phyloP scores from a whole-genome alignment of 1,140 invertebrate species.

The Chrysopa pallens region DNA sequence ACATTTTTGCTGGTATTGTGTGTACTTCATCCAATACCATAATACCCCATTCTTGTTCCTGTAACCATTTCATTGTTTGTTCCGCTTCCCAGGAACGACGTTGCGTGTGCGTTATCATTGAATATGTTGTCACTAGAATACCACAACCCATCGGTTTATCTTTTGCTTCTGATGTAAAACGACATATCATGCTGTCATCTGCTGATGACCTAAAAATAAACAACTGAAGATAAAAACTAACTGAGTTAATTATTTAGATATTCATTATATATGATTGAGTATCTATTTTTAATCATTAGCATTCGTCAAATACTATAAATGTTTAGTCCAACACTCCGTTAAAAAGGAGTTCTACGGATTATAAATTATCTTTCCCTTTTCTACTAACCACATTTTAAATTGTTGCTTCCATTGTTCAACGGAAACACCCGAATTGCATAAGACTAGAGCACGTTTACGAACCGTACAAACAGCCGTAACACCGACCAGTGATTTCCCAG shows the following conservation, averaged over 20 bases:
- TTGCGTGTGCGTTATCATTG: constrained; percentile 98
- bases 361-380: no score
- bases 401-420: constrained; percentile 99
- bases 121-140: constrained; percentile 96
- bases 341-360: no score
- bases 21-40: constrained; percentile 99
- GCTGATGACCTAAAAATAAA: constrained; percentile 66
- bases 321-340: no score
- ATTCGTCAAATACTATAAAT: no score
- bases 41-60: constrained; percentile 98
- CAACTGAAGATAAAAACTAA: no score
- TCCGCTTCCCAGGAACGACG: constrained; percentile 97
- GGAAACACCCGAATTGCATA: constrained; percentile 98
- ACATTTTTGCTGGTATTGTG: constrained; percentile 99
- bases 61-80: constrained; percentile 98
- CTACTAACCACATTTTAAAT: constrained; percentile 85
- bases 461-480: constrained; percentile 99
- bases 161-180: constrained; percentile 99
- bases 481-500: constrained; percentile 96
- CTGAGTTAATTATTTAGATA: no score
- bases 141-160: constrained; percentile 95
- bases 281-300: no score
- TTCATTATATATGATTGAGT: no score
- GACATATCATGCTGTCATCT: constrained; percentile 96
- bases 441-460: constrained; percentile 79